Evolutionary conservation across 64 coral and sea anemone genomes (phyloP).

Genomic region (Montipora foliosa): DNA sequence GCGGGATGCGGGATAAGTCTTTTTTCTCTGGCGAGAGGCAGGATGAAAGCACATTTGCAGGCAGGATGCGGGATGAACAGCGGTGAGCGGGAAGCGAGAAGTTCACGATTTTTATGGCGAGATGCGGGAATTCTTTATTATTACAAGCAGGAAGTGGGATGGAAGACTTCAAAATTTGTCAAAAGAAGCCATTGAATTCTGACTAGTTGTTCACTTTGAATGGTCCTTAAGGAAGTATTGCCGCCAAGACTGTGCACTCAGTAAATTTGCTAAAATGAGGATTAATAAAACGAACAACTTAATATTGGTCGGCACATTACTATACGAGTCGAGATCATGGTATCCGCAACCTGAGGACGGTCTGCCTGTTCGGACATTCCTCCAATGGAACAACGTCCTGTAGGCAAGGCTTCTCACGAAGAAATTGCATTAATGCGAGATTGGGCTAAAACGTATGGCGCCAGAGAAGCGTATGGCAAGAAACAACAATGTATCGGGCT

Average conservation of each 20-base stretch:
- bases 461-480: constrained; percentile 53
- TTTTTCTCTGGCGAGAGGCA: no score
- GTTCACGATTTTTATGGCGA: no score
- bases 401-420: background rate
- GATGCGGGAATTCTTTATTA: no score
- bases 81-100: no score
- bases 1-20: no score
- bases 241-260: constrained; percentile 47
- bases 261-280: constrained; percentile 5
- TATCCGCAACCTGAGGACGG: background rate
- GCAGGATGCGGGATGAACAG: no score
- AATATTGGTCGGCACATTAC: no score
- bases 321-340: no score
- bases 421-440: constrained; percentile 17
- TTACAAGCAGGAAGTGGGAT: no score
- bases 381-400: background rate
- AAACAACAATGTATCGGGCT: constrained; percentile 64
- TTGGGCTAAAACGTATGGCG: constrained; percentile 32
- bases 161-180: no score
- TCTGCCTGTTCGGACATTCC: constrained; percentile 15
- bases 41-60: no score
- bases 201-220: background rate
- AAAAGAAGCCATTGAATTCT: no score
- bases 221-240: constrained; percentile 16
- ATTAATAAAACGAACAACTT: background rate